Conservation (phyloP, 2,888 invertebrate species). For the Heliothis peltigera region DNA sequence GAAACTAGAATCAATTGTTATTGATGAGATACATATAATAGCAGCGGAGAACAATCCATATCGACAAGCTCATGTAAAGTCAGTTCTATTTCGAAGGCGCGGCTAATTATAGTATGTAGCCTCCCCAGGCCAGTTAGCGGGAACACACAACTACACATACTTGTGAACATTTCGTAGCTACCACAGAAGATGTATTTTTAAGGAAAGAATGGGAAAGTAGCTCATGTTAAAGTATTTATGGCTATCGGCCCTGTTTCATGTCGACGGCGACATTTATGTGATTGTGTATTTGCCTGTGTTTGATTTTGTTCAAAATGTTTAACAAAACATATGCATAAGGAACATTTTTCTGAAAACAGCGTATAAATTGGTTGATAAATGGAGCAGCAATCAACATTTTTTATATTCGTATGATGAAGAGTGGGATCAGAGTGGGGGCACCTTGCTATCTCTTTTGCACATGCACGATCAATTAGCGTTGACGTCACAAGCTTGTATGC, state of each 20-base stretch:
- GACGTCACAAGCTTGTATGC: too few species aligned
- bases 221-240: not conserved
- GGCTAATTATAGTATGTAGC: not conserved
- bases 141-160: constrained; percentile 14
- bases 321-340: too few species aligned
- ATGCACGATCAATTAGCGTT: too few species aligned
- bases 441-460: too few species aligned
- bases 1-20: too few species aligned
- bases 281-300: not conserved
- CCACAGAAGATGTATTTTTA: not conserved
- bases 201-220: not conserved
- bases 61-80: not conserved
- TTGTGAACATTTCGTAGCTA: not conserved
- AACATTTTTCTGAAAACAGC: too few species aligned
- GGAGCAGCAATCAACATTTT: too few species aligned
- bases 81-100: constrained; percentile 17
- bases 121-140: constrained; percentile 2
- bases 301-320: not conserved
- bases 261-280: not conserved
- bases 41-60: not conserved
- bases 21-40: too few species aligned
- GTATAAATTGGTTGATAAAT: too few species aligned
- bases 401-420: too few species aligned
- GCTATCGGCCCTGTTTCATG: not conserved
- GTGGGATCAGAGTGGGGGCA: too few species aligned